A percentile compares a stretch with the other conserved stretches of the same genome.
Conservation (phyloP, 2,888 invertebrate species). For the Andrena praecox region DNA sequence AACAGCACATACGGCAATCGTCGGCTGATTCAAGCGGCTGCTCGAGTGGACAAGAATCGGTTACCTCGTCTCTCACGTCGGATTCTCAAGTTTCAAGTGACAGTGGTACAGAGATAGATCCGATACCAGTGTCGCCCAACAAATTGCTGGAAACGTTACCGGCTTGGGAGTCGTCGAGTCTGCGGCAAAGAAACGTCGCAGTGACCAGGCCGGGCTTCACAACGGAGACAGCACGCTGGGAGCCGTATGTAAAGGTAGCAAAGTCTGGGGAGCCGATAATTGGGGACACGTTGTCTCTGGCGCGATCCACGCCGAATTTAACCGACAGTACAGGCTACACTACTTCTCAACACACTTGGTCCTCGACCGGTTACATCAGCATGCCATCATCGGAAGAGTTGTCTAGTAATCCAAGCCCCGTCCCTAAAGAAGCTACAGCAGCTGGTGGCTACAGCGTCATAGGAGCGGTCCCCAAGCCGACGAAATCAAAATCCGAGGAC, state of each 20-base stretch:
- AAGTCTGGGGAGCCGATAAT: slow-evolving; percentile 76
- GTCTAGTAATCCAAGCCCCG: slow-evolving; percentile 80
- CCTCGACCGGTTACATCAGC: slow-evolving; percentile 79
- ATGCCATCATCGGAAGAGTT: slow-evolving; percentile 79
- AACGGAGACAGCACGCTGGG: slow-evolving; percentile 76
- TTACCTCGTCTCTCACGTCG: slow-evolving; percentile 86
- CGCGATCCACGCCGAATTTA: slow-evolving; percentile 82
- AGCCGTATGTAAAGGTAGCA: slow-evolving; percentile 80
- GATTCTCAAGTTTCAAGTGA: slow-evolving; percentile 86
- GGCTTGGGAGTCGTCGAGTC: slow-evolving; percentile 80
- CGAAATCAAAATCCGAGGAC: slow-evolving; percentile 71
- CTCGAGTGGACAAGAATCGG: slow-evolving; percentile 87
- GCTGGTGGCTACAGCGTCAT: slow-evolving; percentile 78
- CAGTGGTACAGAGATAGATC: slow-evolving; percentile 82
- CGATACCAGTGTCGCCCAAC: slow-evolving; percentile 75
- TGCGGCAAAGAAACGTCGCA: slow-evolving; percentile 82
- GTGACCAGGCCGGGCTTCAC: slow-evolving; percentile 64
- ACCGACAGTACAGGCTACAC: slow-evolving; percentile 78
- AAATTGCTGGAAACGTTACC: slow-evolving; percentile 78
- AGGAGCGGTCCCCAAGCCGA: slow-evolving; percentile 73
- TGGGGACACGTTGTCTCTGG: slow-evolving; percentile 79
- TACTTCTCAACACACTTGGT: slow-evolving; percentile 80
- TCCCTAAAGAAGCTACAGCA: slow-evolving; percentile 74
- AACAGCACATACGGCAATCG: slow-evolving; percentile 82
- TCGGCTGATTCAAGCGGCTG: slow-evolving; percentile 87